phyloP scores from a whole-genome alignment of 1,140 invertebrate species.

The Papilio glaucus region DNA sequence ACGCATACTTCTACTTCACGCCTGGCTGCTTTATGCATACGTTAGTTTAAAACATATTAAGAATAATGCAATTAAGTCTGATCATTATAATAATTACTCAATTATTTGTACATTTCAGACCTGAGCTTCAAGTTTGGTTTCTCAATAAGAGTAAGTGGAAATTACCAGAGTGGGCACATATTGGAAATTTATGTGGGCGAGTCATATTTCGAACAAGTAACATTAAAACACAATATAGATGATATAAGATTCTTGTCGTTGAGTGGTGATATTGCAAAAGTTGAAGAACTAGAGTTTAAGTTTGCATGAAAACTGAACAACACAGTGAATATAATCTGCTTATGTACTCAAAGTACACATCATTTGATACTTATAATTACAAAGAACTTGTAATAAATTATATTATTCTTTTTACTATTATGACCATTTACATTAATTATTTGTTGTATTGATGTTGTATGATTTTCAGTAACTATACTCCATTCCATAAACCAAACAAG shows the following conservation, averaged over 20 bases:
- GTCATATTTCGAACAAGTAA: slow-evolving; percentile 44
- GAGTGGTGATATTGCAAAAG: slow-evolving; percentile 54
- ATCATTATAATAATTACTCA: background rate
- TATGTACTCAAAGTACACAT: background rate
- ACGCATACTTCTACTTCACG: too few species aligned
- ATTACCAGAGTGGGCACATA: slow-evolving; percentile 15
- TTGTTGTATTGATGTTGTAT: too few species aligned
- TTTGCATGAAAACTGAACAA: slow-evolving; percentile 46
- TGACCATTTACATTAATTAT: too few species aligned
- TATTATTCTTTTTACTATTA: too few species aligned
- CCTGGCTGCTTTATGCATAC: too few species aligned
- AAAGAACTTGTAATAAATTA: background rate
- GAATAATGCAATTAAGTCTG: slow-evolving; percentile 31
- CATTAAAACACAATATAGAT: slow-evolving; percentile 50
- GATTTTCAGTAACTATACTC: too few species aligned
- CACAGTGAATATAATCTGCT: slow-evolving; percentile 11
- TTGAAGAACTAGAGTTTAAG: slow-evolving; percentile 54
- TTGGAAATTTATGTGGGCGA: slow-evolving; percentile 44
- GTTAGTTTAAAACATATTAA: slow-evolving; percentile 36
- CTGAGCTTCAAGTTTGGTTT: slow-evolving; percentile 42
- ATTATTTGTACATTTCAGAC: slow-evolving; percentile 40
- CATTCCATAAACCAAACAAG: too few species aligned
- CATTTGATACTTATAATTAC: background rate
- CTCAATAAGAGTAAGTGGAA: slow-evolving; percentile 30
- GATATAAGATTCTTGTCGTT: slow-evolving; percentile 59